These are phyloP conservation scores for Piaya cayana DNA, from an alignment of 2,113 vertebrate genomes.

Conservation along the genomic window DNA sequence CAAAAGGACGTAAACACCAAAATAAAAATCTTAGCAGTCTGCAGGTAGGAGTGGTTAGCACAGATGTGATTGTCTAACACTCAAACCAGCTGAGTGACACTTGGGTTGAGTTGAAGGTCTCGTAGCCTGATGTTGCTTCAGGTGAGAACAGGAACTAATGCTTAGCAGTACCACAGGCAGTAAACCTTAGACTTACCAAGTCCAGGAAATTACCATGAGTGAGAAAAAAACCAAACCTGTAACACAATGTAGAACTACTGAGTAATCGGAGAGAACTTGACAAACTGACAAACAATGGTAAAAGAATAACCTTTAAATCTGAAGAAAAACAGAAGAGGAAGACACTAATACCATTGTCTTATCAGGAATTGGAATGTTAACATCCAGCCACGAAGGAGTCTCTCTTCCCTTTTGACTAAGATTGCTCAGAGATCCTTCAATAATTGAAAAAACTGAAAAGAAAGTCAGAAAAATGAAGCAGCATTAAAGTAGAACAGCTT, in stretches of 20 bases:
- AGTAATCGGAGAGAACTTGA: background rate
- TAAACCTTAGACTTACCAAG: background rate
- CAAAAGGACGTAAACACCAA: too few species aligned
- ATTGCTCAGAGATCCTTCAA: background rate
- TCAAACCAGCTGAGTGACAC: too few species aligned
- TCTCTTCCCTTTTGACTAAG: background rate
- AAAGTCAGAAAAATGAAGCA: background rate
- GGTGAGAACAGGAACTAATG: background rate
- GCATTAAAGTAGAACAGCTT: accelerated
- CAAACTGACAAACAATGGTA: background rate
- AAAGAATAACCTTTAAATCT: background rate
- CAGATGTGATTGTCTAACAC: too few species aligned
- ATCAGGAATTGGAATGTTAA: background rate
- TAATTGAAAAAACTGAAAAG: background rate
- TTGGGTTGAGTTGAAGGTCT: too few species aligned
- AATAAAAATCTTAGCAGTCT: too few species aligned
- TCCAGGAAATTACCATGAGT: background rate
- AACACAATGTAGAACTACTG: background rate
- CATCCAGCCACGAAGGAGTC: background rate
- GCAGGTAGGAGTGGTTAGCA: too few species aligned
- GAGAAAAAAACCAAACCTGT: background rate
- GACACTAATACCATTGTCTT: background rate
- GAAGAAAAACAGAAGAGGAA: background rate
- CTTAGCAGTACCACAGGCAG: background rate
- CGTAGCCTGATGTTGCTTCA: too few species aligned